Base-by-base conservation (phyloP, 64 coral and sea anemone species). In the Pocillopora damicornis region DNA sequence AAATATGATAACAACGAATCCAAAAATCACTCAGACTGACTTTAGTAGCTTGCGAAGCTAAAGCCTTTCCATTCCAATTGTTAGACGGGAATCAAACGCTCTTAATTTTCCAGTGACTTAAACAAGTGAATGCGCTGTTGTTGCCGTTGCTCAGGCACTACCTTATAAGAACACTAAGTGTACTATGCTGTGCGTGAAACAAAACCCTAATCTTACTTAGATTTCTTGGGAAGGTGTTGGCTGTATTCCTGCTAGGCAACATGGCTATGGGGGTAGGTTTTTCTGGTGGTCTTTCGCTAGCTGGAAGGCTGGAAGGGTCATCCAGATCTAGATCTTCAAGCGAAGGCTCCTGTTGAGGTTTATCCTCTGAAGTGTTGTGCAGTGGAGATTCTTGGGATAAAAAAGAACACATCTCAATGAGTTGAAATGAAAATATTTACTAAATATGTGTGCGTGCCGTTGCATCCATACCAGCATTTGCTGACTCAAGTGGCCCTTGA, bases 261-360 rank as follows among this genome's bases (percentile, higher is more conserved):
- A 92, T 72, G 12, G 94, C 91, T 88, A 96, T 93, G 18, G 89
- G 76, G 13, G 88, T 88, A 14, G 94, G 91, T 38, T 88, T 88
- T 73, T 90, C 88, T 77, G 94, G 88, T 58, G 76, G 76, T 59
- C 82, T 65, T 25, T 92, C 83, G 16, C 58, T 77, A 14, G 20
- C 18, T 61, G 69, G 67, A 18, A 87, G 86, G 62, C 61, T 78
- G 2, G 82, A 78, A 11, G 82, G 86, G 18, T 95, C 94, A 26
- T 96, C 87, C 6, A 96, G 74, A 23, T 85, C 81, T 85, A 85
- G 58, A 85, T 85, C 63, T 88, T 86, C 75, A 80, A 42, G 83
- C 72, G 37, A 82, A 76, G 12, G 91, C 74, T 35, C 88, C 77
- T 86, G 87, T 37, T 80, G 73, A 59, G 86, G 25, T 57, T 88